These are phyloP conservation scores for Microplitis mediator DNA, from an alignment of 1,140 invertebrate species.

Conservation along the genomic window DNA sequence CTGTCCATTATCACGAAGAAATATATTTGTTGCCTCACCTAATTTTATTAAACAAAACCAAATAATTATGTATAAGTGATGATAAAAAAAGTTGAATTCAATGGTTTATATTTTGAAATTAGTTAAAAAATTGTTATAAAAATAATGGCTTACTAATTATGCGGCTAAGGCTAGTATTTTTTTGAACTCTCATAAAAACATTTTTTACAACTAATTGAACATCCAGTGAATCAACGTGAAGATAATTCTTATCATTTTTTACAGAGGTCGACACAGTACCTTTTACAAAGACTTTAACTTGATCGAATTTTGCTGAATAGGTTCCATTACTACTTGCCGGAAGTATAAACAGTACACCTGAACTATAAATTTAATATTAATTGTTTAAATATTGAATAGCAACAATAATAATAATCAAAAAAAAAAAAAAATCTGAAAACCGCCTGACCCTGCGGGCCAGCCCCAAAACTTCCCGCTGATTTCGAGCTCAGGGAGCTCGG, in stretches of 20 bases:
- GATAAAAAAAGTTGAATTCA: constrained; percentile 24
- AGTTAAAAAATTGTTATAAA: not conserved
- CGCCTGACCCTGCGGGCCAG: too few relatives aligned
- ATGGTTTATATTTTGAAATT: constrained; percentile 22
- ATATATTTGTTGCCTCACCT: constrained; percentile 77
- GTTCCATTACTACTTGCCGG: constrained; percentile 75
- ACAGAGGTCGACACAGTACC: constrained; percentile 64
- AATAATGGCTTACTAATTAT: constrained; percentile 69
- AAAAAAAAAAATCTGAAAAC: too few relatives aligned
- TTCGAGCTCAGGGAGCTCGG: too few relatives aligned
- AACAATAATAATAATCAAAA: not conserved
- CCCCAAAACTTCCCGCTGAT: too few relatives aligned
- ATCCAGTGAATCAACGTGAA: constrained; percentile 69
- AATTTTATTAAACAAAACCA: constrained; percentile 42
- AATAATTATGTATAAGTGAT: constrained; percentile 1
- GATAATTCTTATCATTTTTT: constrained; percentile 62
- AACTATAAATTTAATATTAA: constrained; percentile 50
- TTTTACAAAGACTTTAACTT: constrained; percentile 67
- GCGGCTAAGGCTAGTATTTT: constrained; percentile 73
- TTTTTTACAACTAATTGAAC: constrained; percentile 70
- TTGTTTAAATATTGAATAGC: not conserved
- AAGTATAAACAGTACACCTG: constrained; percentile 72
- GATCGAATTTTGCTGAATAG: constrained; percentile 71
- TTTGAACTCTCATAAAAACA: constrained; percentile 70
- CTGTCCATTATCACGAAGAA: constrained; percentile 72